Conservation (phyloP, 2,888 invertebrate genomes). For the Tipula vernalis region DNA sequence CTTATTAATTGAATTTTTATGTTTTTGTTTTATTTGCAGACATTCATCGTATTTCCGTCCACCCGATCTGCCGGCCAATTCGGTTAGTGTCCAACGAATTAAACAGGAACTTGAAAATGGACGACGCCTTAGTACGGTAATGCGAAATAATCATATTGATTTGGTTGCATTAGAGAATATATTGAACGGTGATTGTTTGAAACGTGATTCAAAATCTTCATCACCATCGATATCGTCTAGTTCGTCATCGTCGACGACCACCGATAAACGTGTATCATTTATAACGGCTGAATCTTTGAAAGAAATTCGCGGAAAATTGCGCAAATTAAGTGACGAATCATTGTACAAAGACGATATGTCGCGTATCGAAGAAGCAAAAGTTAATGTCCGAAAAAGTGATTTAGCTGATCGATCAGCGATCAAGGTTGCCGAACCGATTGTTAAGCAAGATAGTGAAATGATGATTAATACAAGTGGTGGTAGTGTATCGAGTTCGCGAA, state of each 20-base stretch:
- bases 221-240: neutral
- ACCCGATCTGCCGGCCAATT: slow-evolving; percentile 36
- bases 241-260: slow-evolving; percentile 12
- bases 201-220: slow-evolving; percentile 10
- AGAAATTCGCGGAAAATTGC: slow-evolving; percentile 44
- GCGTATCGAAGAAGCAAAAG: slow-evolving; percentile 12
- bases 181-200: slow-evolving; percentile 25
- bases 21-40: slow-evolving; percentile 8
- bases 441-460: neutral
- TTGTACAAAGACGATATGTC: slow-evolving; percentile 35
- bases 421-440: neutral
- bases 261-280: slow-evolving; percentile 27
- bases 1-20: neutral
- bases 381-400: neutral
- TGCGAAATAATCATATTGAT: slow-evolving; percentile 41
- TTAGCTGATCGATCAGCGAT: neutral
- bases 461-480: neutral
- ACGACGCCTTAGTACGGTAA: slow-evolving; percentile 38
- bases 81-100: slow-evolving; percentile 41
- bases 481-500: slow-evolving; percentile 20
- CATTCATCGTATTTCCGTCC: slow-evolving; percentile 20
- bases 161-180: slow-evolving; percentile 41
- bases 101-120: slow-evolving; percentile 43
- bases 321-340: slow-evolving; percentile 39
- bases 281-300: slow-evolving; percentile 47